A percentile compares a stretch with the other conserved stretches of the same genome.
These are phyloP conservation scores for Rhagonycha fulva DNA, from an alignment of 2,888 invertebrate species.

Conservation along the genomic window DNA sequence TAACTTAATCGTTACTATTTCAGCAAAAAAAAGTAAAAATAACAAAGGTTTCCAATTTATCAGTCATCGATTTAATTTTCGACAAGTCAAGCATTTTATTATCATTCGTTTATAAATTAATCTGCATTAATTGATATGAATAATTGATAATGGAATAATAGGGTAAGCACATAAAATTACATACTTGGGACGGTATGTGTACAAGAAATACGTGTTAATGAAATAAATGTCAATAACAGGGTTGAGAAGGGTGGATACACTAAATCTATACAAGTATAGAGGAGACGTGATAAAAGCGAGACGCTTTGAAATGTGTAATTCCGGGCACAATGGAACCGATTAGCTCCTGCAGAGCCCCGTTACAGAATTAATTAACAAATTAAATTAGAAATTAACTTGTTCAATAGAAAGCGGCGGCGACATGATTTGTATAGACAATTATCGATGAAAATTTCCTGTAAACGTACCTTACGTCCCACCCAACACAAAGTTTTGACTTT, in stretches of 20 bases:
- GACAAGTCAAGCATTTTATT: not conserved
- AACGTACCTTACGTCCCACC: not conserved
- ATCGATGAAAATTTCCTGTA: conserved; percentile 14
- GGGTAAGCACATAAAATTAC: conserved; percentile 17
- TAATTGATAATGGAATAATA: conserved; percentile 6
- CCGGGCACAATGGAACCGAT: conserved; percentile 54
- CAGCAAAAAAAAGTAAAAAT: not conserved
- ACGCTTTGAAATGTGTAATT: conserved; percentile 52
- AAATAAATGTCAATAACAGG: conserved; percentile 51
- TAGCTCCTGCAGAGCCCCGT: conserved; percentile 53
- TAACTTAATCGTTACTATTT: not conserved
- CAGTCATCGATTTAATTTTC: not conserved
- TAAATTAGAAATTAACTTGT: conserved; percentile 61
- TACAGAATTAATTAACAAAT: conserved; percentile 60
- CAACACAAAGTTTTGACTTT: not conserved
- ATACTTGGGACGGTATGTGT: conserved; percentile 18
- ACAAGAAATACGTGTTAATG: conserved; percentile 38
- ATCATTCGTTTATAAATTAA: not conserved
- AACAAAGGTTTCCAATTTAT: not conserved
- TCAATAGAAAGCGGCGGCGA: conserved; percentile 46
- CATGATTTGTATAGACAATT: conserved; percentile 30
- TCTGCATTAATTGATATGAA: conserved; percentile 4
- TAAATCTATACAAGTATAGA: conserved; percentile 43
- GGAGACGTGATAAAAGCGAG: conserved; percentile 37
- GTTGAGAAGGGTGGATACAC: conserved; percentile 41